These are phyloP conservation scores for Nannoperca australis DNA, from an alignment of 2,797 vertebrate genomes.

Conservation along the genomic window DNA sequence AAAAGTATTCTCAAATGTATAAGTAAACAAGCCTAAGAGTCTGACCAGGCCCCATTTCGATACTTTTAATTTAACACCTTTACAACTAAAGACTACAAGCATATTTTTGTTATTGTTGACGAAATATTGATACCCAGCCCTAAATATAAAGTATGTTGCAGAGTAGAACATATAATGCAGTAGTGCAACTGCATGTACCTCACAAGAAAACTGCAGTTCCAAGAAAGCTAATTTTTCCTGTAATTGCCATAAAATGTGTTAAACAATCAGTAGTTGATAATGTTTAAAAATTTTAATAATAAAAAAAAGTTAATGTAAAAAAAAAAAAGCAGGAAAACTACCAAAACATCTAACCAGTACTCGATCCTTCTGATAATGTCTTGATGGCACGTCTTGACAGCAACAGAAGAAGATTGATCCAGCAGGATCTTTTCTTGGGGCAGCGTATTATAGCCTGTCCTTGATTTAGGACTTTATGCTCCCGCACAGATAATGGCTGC, in stretches of 20 bases:
- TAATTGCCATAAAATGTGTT: neutral
- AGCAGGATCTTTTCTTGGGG: constrained; percentile 58
- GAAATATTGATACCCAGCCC: no score
- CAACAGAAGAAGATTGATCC: constrained; percentile 66
- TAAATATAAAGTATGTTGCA: no score
- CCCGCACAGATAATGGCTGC: constrained; percentile 63
- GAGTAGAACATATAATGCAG: neutral
- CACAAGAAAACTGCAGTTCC: neutral
- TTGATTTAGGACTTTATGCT: constrained; percentile 80
- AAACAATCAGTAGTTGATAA: neutral
- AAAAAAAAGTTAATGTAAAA: neutral
- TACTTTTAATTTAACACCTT: neutral
- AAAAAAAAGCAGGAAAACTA: neutral
- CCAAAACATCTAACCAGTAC: constrained; percentile 2
- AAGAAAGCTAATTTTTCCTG: neutral
- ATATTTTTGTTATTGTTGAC: neutral
- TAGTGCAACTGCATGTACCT: neutral
- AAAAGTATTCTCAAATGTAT: neutral
- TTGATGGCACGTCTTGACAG: constrained; percentile 11
- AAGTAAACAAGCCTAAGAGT: neutral
- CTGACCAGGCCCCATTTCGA: neutral
- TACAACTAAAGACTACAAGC: neutral
- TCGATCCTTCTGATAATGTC: constrained; percentile 39
- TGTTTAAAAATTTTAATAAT: no score
- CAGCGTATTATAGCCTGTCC: constrained; percentile 70